Conservation (phyloP, 2,113 vertebrate genomes). For the Nyctibius bracteatus region DNA sequence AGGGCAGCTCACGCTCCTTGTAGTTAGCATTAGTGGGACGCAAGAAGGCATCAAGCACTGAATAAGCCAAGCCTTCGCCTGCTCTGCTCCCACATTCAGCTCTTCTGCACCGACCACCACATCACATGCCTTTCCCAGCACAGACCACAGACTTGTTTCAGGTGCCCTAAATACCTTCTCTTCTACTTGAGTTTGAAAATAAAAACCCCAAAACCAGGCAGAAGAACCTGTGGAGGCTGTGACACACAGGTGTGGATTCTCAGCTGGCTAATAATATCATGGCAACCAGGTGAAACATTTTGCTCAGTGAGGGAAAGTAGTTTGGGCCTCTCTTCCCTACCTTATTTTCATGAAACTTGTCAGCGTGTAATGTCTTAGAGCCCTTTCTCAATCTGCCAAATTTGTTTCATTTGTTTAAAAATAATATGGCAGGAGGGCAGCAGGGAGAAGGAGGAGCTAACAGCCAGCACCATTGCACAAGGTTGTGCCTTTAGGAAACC, state of each 20-base stretch:
- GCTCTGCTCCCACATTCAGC: background rate
- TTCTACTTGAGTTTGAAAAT: background rate
- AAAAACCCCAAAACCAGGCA: background rate
- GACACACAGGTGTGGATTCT: background rate
- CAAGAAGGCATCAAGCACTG: background rate
- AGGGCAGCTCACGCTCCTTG: background rate
- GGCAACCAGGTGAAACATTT: background rate
- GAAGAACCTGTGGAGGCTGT: background rate
- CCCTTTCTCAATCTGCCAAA: background rate
- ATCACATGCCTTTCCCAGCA: background rate
- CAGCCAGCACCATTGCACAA: background rate
- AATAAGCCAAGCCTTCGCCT: background rate
- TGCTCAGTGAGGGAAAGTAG: background rate
- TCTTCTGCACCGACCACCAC: background rate
- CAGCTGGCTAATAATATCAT: background rate
- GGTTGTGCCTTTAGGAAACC: background rate
- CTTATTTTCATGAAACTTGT: background rate
- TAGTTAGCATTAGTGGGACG: background rate
- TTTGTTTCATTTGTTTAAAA: background rate
- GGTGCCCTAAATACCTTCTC: background rate
- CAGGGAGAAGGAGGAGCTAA: background rate
- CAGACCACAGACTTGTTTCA: fast-evolving
- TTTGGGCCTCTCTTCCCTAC: background rate
- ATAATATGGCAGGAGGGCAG: background rate
- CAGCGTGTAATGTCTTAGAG: background rate